phyloP scores from a whole-genome alignment of 1,140 invertebrate genomes.

The Trigoniulus corallinus region DNA sequence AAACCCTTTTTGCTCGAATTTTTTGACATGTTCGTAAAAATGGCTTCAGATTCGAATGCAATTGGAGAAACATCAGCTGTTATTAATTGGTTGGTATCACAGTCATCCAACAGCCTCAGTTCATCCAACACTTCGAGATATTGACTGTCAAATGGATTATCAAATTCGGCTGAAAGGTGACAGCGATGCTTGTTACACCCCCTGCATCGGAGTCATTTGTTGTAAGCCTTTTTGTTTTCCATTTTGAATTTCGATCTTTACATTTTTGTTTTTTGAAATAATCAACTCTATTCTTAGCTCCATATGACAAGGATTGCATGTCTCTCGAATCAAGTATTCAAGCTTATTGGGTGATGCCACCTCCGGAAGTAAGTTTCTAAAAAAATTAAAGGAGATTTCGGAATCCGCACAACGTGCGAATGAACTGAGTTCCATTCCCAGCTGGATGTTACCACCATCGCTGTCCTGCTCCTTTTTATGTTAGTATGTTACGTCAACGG shows the following conservation, averaged over 20 bases:
- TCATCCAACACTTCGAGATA: conserved; percentile 73
- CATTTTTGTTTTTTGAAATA: no score
- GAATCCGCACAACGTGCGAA: no score
- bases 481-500: no score
- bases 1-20: no score
- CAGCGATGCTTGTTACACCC: conserved; percentile 72
- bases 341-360: conserved; percentile 86
- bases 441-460: no score
- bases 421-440: no score
- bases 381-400: no score
- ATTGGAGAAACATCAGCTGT: conserved; percentile 61
- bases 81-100: conserved; percentile 88
- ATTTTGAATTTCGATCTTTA: conserved; percentile 2
- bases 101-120: conserved; percentile 79
- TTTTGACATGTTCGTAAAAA: no score
- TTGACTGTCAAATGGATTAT: conserved; percentile 82
- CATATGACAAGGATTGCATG: conserved; percentile 56
- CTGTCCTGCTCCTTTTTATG: no score
- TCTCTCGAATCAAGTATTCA: conserved; percentile 35
- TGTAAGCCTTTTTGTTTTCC: conserved; percentile 36
- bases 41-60: conserved; percentile 63
- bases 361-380: conserved; percentile 43
- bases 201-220: conserved; percentile 80
- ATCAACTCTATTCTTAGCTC: conserved; percentile 41
- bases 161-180: conserved; percentile 85